Evolutionary conservation across 64 coral and sea anemone species (phyloP), one percentile per base, ranked within the genome.

Genomic region (Astreopora myriophthalma): DNA sequence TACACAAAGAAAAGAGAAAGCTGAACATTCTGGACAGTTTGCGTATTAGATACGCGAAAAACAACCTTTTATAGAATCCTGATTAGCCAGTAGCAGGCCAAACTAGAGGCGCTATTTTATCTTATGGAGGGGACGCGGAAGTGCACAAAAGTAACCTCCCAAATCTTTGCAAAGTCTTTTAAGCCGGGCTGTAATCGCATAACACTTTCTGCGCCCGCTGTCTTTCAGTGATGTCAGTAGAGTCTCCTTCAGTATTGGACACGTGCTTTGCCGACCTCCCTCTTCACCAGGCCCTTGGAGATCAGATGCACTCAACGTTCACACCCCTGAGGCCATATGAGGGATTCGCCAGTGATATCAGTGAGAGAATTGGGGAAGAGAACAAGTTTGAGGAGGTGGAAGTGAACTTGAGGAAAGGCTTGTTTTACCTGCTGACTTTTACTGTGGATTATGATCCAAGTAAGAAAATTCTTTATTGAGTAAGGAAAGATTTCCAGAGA

Each of bases 261-360:
- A 34, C 76, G 1, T 44, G 39, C 28, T 90, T 79, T 34, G 60
- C 34, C 44, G 46, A 28, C 30, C 51, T 90, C 19, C 88, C 88
- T 76, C 74, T 90, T 61, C 42, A 48, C 57, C 74, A 90, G 60
- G 52, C 74, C 35, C 36, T 90, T 19, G 88, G 74, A 77, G 88
- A 90, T 26, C 88, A 90, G 44, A 9, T 90, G 3, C 74, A 90
- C n/a, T 33, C 76, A 35, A 27, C 29, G 35, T 69, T 90, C 14
- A 90, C 74, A 7, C 52, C 88, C 16, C 37, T 90, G 4, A 90
- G 23, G 28, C 20, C 10, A 28, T 88, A 88, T 25, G 86, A 88
- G 74, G 86, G 48, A 60, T 88, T 88, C 69, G 86, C 86, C 23
- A 37, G 30, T 22, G 86, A 88, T 62, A 34, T 88, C 27, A 88